A percentile compares a stretch with the other conserved stretches of the same genome.
Evolutionary conservation across 2,888 invertebrate genomes (phyloP).

Genomic region (Trichacis sp.): DNA sequence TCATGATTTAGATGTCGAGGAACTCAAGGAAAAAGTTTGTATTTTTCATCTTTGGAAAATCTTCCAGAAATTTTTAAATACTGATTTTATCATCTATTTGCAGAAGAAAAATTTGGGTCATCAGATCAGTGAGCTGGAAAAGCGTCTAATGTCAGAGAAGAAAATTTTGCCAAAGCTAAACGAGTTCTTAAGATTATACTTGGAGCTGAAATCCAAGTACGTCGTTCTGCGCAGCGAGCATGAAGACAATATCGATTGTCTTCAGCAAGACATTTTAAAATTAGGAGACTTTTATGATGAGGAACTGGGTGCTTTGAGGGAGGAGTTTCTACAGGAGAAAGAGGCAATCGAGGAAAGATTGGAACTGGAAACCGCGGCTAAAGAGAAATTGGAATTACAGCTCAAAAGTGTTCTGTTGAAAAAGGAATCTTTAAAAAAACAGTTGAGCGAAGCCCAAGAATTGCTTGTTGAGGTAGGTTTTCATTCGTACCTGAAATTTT

Average conservation of each 20-base stretch:
- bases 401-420: slow-evolving; percentile 42
- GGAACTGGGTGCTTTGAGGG: slow-evolving; percentile 35
- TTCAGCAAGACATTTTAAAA: slow-evolving; percentile 24
- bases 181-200: slow-evolving; percentile 1
- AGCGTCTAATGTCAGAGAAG: slow-evolving; percentile 17
- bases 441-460: slow-evolving; percentile 50
- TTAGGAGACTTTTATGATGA: slow-evolving; percentile 33
- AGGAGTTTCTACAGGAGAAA: slow-evolving; percentile 46
- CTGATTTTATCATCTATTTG: slow-evolving; percentile 8
- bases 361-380: slow-evolving; percentile 26
- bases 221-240: slow-evolving; percentile 5
- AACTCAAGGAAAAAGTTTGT: slow-evolving; percentile 28
- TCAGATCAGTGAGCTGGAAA: slow-evolving; percentile 24
- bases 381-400: slow-evolving; percentile 41
- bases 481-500: slow-evolving; percentile 6
- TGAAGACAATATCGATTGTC: slow-evolving; percentile 13
- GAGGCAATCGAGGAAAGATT: slow-evolving; percentile 46
- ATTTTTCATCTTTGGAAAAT: background rate
- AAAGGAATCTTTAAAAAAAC: slow-evolving; percentile 42
- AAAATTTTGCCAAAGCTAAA: slow-evolving; percentile 25
- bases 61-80: background rate
- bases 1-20: slow-evolving; percentile 18
- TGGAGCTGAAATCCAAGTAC: slow-evolving; percentile 7
- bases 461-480: slow-evolving; percentile 49
- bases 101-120: slow-evolving; percentile 29